Conservation (phyloP, 2,113 vertebrate genomes). For the Vanacampus margaritifer region DNA sequence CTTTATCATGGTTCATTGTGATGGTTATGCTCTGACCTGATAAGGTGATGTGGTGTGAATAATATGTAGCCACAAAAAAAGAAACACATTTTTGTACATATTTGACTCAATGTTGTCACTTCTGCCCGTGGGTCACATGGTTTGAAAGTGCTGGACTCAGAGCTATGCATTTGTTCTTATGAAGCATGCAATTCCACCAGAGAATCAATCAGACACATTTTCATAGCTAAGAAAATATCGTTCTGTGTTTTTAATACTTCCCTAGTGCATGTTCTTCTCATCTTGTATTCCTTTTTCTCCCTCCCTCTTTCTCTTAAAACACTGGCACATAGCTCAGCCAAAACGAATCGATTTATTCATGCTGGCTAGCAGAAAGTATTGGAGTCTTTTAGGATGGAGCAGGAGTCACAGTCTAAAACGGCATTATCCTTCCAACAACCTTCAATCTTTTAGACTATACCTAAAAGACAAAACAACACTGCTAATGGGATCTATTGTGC, state of each 20-base stretch:
- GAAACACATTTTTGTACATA: background rate
- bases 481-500: conserved; percentile 56
- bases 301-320: conserved; percentile 22
- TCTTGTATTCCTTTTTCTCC: conserved; percentile 26
- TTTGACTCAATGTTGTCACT: background rate
- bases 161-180: conserved; percentile 1
- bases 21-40: background rate
- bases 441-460: conserved; percentile 60
- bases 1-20: background rate
- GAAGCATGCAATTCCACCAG: conserved; percentile 15
- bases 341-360: conserved; percentile 53
- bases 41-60: background rate
- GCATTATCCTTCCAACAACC: conserved; percentile 65
- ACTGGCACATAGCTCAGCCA: conserved; percentile 30
- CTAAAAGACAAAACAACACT: conserved; percentile 4
- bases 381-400: conserved; percentile 47
- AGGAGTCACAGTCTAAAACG: conserved; percentile 47
- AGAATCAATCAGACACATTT: conserved; percentile 28
- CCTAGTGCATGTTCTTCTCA: conserved; percentile 15
- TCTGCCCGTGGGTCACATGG: background rate
- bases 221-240: conserved; percentile 28
- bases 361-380: conserved; percentile 36
- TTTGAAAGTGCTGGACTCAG: background rate
- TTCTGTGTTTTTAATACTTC: conserved; percentile 2
- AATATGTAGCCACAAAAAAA: background rate